Evolutionary conservation across 2,797 vertebrate species (phyloP).

Genomic region (Enteromius afrohamiltoni): DNA sequence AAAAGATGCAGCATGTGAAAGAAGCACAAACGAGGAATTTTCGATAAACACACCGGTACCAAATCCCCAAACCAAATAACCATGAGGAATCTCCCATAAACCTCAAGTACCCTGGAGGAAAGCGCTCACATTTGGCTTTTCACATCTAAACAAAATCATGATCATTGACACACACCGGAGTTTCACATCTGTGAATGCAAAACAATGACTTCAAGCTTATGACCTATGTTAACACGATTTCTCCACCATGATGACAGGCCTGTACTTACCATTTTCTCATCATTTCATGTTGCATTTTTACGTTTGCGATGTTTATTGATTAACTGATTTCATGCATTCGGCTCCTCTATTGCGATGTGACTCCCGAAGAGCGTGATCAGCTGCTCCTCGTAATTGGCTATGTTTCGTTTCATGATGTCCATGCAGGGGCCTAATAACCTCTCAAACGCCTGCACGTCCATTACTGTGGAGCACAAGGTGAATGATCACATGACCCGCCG

Average conservation of each 20-base stretch:
- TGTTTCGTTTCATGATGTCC: conserved; percentile 99
- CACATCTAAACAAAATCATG: conserved; percentile 54
- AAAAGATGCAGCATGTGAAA: conserved; percentile 29
- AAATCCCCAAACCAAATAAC: conserved; percentile 47
- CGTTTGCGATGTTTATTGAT: conserved; percentile 69
- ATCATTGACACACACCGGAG: conserved; percentile 56
- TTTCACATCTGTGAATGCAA: conserved; percentile 60
- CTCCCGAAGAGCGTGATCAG: conserved; percentile 93
- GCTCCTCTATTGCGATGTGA: conserved; percentile 92
- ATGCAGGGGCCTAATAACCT: conserved; percentile 98
- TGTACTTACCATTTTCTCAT: conserved; percentile 79
- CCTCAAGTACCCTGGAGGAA: conserved; percentile 46
- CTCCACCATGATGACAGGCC: conserved; percentile 65
- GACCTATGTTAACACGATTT: conserved; percentile 62
- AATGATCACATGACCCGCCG: background rate
- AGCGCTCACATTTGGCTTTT: conserved; percentile 48
- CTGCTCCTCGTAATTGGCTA: conserved; percentile 97
- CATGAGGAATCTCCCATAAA: conserved; percentile 22
- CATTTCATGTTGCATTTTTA: conserved; percentile 70
- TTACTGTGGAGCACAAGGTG: conserved; percentile 76
- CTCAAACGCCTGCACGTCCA: conserved; percentile 98
- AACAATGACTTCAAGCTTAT: conserved; percentile 68
- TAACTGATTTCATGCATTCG: conserved; percentile 81
- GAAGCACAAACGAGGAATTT: conserved; percentile 39
- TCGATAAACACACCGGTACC: conserved; percentile 42